phyloP scores from a whole-genome alignment of 2,797 vertebrate species.

The Eulemur mongoz region DNA sequence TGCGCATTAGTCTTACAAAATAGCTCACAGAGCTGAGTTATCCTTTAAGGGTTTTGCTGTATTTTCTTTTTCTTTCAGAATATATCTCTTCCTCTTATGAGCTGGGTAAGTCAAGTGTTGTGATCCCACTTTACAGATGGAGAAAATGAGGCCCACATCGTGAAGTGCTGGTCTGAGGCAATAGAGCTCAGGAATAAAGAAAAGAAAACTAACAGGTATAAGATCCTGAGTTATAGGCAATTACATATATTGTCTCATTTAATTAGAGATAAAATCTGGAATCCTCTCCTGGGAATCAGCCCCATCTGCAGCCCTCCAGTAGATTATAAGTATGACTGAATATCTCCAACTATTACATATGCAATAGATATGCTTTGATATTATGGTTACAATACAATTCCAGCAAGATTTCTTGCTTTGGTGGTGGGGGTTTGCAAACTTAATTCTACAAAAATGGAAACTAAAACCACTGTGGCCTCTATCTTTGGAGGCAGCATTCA shows the following conservation, averaged over 20 bases:
- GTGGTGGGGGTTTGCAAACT: background rate
- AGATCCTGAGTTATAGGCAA: background rate
- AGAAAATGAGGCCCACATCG: background rate
- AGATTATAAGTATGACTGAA: background rate
- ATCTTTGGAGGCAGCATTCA: background rate
- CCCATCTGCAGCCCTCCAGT: background rate
- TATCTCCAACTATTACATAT: background rate
- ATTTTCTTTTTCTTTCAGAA: background rate
- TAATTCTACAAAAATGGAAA: background rate
- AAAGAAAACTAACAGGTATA: background rate
- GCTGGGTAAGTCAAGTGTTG: background rate
- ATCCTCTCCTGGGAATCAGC: background rate
- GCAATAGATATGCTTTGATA: background rate
- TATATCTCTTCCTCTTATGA: background rate
- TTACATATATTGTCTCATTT: background rate
- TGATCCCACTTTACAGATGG: conserved; percentile 12
- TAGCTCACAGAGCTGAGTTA: background rate
- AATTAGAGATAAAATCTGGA: background rate
- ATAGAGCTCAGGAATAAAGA: background rate
- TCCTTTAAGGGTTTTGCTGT: background rate
- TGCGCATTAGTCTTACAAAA: background rate
- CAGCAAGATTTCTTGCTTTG: background rate
- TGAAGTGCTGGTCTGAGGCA: background rate
- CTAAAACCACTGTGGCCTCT: background rate
- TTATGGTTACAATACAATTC: background rate